phyloP scores from a whole-genome alignment of 2,888 invertebrate genomes.

The Caenorhabditis sinica region DNA sequence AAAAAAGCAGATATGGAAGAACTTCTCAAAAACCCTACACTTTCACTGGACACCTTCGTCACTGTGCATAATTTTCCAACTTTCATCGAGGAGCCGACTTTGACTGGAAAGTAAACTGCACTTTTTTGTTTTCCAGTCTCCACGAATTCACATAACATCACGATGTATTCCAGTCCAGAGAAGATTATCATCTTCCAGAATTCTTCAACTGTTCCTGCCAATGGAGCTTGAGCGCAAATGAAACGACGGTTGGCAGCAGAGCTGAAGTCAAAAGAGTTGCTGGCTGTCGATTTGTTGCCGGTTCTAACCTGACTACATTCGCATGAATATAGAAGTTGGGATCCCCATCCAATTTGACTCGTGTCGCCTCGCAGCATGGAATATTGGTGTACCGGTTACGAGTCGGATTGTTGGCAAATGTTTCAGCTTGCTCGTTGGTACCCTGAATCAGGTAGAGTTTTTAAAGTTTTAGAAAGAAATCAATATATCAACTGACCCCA shows the following conservation, averaged over 20 bases:
- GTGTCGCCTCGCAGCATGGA: conserved; percentile 62
- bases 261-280: not conserved
- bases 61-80: conserved; percentile 43
- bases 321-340: conserved; percentile 72
- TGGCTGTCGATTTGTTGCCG: not conserved
- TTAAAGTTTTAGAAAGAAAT: not conserved
- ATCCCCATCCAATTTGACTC: conserved; percentile 52
- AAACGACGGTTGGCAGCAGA: conserved; percentile 30
- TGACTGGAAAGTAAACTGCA: conserved; percentile 60
- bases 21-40: too few relatives aligned
- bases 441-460: conserved; percentile 19
- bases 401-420: conserved; percentile 28
- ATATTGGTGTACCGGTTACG: conserved; percentile 59
- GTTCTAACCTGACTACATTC: conserved; percentile 57
- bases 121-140: conserved; percentile 65
- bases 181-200: conserved; percentile 76
- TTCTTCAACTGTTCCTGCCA: conserved; percentile 66
- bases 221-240: conserved; percentile 77
- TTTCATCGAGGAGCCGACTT: conserved; percentile 41
- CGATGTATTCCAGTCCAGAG: conserved; percentile 60
- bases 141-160: conserved; percentile 68
- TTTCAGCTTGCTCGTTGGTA: conserved; percentile 1
- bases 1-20: not conserved
- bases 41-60: conserved; percentile 35
- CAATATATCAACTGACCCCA: not conserved